Evolutionary conservation across 2,797 vertebrate species (phyloP).

Genomic region (Linurgus olivaceus): DNA sequence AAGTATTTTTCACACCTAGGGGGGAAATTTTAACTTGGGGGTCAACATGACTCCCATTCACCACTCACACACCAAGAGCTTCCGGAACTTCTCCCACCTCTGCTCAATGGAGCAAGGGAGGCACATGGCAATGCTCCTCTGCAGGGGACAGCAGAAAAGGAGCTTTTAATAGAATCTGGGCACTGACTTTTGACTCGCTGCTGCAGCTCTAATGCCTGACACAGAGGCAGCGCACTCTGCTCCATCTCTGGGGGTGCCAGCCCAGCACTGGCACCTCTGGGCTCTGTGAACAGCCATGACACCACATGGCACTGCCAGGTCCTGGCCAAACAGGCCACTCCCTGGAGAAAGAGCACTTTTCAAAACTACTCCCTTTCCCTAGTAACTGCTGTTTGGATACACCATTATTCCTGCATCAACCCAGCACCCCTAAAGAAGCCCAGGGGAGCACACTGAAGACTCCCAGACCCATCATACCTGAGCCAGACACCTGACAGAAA

Average conservation of each 20-base stretch:
- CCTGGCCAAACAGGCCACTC: rapidly evolving
- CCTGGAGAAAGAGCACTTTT: background rate
- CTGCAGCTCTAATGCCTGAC: background rate
- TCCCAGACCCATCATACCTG: background rate
- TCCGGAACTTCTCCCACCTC: background rate
- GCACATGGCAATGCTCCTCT: background rate
- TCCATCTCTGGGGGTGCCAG: background rate
- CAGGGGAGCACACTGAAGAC: rapidly evolving
- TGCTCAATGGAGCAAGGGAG: background rate
- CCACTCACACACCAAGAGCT: background rate
- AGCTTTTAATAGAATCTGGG: slow-evolving; percentile 45
- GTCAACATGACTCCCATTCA: rapidly evolving
- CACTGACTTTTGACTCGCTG: slow-evolving; percentile 1
- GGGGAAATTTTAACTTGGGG: background rate
- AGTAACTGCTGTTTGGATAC: background rate
- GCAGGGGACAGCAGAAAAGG: background rate
- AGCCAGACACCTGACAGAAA: background rate
- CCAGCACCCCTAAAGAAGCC: too few species aligned
- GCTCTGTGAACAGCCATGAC: background rate
- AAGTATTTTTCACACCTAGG: background rate
- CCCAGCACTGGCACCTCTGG: background rate
- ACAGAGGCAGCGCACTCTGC: rapidly evolving
- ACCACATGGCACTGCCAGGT: background rate
- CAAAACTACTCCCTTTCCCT: background rate
- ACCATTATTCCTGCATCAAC: background rate